Conservation (phyloP, 2,113 vertebrate genomes). For the Dasyprocta punctata region DNA sequence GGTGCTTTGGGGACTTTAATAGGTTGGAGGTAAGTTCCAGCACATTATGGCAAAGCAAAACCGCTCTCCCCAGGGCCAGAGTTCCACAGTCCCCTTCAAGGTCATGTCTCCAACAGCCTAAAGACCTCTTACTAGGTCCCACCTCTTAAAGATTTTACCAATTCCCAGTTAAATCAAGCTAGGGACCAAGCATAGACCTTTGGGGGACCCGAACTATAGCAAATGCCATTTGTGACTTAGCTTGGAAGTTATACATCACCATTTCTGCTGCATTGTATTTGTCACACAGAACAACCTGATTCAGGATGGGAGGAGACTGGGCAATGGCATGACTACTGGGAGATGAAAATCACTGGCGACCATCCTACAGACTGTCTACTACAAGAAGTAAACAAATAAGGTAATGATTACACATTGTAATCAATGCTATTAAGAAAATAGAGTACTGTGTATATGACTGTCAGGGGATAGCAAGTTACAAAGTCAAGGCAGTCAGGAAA, state of each 20-base stretch:
- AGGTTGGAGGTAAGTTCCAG: not conserved
- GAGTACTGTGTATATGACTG: not conserved
- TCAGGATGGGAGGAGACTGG: not conserved
- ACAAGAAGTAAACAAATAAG: not conserved
- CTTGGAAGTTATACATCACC: not conserved
- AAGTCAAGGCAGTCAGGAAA: not conserved
- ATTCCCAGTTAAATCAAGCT: not conserved
- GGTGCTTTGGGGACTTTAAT: not conserved
- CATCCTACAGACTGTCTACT: not conserved
- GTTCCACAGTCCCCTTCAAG: not conserved
- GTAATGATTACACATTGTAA: not conserved
- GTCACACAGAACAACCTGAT: not conserved
- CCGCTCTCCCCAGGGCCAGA: not conserved
- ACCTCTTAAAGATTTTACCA: not conserved
- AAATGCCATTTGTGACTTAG: not conserved
- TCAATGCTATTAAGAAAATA: conserved; percentile 35
- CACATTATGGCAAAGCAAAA: not conserved
- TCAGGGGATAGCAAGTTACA: not conserved
- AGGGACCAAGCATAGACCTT: not conserved
- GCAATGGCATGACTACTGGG: not conserved
- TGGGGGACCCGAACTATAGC: not conserved
- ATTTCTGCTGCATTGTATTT: not conserved
- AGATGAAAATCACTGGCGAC: not conserved
- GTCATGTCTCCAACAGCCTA: not conserved
- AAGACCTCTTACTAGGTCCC: not conserved